A percentile compares a stretch with the other conserved stretches of the same genome.
These are phyloP conservation scores for Folsomia candida DNA, from an alignment of 2,888 invertebrate genomes.

Conservation along the genomic window DNA sequence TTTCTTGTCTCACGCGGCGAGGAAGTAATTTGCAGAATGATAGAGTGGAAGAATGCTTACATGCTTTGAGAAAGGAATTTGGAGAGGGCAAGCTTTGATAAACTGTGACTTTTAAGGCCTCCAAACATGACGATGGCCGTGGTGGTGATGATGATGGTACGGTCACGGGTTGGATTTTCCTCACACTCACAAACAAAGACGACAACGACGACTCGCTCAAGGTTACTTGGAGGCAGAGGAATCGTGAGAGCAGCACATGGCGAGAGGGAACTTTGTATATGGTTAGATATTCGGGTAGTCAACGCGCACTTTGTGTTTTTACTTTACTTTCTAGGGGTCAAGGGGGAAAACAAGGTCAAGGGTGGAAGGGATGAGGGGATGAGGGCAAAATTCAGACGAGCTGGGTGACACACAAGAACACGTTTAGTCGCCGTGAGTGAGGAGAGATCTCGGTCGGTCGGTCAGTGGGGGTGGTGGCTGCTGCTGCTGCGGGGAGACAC, in stretches of 20 bases:
- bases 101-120: constrained; percentile 72
- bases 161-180: constrained; percentile 12
- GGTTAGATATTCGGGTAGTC: too few relatives aligned
- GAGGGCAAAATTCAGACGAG: too few relatives aligned
- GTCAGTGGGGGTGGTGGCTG: not conserved
- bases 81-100: constrained; percentile 70
- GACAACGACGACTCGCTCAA: not conserved
- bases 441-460: too few relatives aligned
- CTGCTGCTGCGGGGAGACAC: too few relatives aligned
- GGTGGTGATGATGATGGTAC: not conserved
- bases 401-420: too few relatives aligned
- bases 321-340: too few relatives aligned
- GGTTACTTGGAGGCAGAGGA: constrained; percentile 3
- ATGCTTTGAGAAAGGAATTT: constrained; percentile 74
- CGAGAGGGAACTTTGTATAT: too few relatives aligned
- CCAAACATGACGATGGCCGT: constrained; percentile 62
- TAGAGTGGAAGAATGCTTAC: constrained; percentile 61
- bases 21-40: constrained; percentile 10
- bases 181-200: constrained; percentile 24
- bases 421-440: too few relatives aligned
- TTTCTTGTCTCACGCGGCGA: constrained; percentile 12
- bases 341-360: too few relatives aligned
- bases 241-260: not conserved
- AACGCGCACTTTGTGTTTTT: too few relatives aligned
- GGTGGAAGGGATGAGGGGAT: too few relatives aligned